Conservation (phyloP, 1,140 invertebrate genomes). For the Stegodyphus mimosarum region DNA sequence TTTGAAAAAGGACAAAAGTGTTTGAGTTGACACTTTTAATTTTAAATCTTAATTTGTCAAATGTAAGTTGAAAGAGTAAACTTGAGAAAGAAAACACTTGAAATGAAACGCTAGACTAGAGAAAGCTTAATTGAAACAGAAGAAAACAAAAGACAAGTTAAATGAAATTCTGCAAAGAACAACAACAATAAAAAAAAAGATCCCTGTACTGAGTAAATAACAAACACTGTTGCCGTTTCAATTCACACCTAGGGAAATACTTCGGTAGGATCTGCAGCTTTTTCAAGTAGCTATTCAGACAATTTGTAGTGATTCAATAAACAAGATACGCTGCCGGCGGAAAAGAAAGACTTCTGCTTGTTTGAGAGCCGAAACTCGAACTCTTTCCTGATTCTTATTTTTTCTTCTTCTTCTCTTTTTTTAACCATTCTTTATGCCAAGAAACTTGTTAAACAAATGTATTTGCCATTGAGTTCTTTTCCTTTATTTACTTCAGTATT, state of each 20-base stretch:
- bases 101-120: background rate
- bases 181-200: background rate
- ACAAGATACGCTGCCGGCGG: conserved; percentile 5
- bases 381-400: background rate
- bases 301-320: conserved; percentile 35
- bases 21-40: too few species aligned
- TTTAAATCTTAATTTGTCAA: too few species aligned
- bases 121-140: background rate
- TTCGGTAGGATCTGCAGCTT: conserved; percentile 11
- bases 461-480: too few species aligned
- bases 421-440: too few species aligned
- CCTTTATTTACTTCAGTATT: too few species aligned
- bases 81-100: too few species aligned
- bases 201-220: background rate
- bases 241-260: conserved; percentile 8
- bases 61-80: too few species aligned
- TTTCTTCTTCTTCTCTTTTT: too few species aligned
- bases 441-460: too few species aligned
- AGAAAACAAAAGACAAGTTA: background rate
- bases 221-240: conserved; percentile 17
- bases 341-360: background rate
- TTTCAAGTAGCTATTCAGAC: conserved; percentile 24
- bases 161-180: background rate
- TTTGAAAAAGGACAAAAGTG: too few species aligned
- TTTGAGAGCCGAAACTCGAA: background rate